A percentile compares a stretch with the other conserved stretches of the same genome.
Evolutionary conservation across 2,888 invertebrate genomes (phyloP).

Genomic region (Oxytorus armatus): DNA sequence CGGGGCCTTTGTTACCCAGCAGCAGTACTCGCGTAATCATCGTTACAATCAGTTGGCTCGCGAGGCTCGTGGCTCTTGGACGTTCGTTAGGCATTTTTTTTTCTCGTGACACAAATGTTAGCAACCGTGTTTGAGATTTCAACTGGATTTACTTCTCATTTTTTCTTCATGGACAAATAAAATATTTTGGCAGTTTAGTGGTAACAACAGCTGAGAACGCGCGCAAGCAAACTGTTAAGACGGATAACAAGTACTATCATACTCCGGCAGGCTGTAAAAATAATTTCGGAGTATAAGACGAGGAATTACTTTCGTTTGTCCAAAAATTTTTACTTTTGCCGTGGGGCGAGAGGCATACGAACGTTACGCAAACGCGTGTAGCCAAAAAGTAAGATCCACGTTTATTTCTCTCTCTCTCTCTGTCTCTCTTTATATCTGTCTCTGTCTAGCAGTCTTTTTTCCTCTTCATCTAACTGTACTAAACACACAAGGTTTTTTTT

Average conservation of each 20-base stretch:
- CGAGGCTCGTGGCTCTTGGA: slow-evolving; percentile 8
- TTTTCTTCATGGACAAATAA: too few relatives aligned
- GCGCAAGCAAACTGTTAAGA: too few relatives aligned
- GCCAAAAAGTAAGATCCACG: slow-evolving; percentile 23
- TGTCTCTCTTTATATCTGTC: too few relatives aligned
- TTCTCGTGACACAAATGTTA: too few relatives aligned
- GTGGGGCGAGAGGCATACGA: not conserved
- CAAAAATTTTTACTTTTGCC: not conserved
- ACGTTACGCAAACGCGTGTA: slow-evolving; percentile 20
- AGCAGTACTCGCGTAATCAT: not conserved
- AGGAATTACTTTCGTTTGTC: too few relatives aligned
- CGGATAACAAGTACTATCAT: too few relatives aligned
- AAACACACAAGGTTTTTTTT: not conserved
- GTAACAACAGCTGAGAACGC: too few relatives aligned
- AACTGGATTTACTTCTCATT: too few relatives aligned
- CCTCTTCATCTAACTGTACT: not conserved
- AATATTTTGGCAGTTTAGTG: too few relatives aligned
- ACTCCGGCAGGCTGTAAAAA: slow-evolving; percentile 5
- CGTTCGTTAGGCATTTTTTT: not conserved
- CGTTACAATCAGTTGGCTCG: slow-evolving; percentile 18
- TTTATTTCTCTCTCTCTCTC: slow-evolving; percentile 16
- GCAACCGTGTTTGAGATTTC: too few relatives aligned
- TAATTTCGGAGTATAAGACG: not conserved
- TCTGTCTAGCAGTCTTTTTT: too few relatives aligned
- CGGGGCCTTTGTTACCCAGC: not conserved